Base-by-base conservation (phyloP, 2,113 vertebrate genomes). In the Oriolus oriolus region DNA sequence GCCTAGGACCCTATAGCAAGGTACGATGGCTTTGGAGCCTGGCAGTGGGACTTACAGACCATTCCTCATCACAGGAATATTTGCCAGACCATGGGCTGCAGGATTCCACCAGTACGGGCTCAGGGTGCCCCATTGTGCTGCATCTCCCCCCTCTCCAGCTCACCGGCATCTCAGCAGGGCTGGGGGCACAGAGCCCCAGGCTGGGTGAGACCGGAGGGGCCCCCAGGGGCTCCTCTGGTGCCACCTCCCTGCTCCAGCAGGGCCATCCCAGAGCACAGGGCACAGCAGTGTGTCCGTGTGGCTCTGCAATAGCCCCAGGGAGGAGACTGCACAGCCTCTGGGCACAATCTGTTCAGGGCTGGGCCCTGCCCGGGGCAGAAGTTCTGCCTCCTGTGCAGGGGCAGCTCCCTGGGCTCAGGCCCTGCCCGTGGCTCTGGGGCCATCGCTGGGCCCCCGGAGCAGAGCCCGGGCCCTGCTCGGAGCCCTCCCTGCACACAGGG, bases 161-260 rank as follows among this genome's bases (percentile, higher is more conserved):
- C 35, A 7, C 0, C 33, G 37, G 4, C 16, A 37, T 2, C 13
- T 19, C 60, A 27, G 41, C 28, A 42, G 47, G 22, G 31, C 13
- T 57, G 31, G 21, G 14, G 16, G 16, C 26, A 41, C n/a, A 31
- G 23, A n/a, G 0, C 1, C 16, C 13, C n/a, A 16, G 23, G 2
- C 0, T 41, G 56, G 16, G 9, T 13, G 0, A 63, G 65, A 8
- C 12, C 24, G 64, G 22, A 16, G 9, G 42, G 30, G 6, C 14
- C 16, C 70, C 2, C 30, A 4, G 18, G 6, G 28, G 28, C 16
- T n/a, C 4, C n/a, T 37, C 9, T 69, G 74, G n/a, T 70, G 23
- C 4, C 73, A 10, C 45, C 84, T 60, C 63, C 42, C 37, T 52
- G 63, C 53, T 31, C 64, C 84, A 39, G 39, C 45, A 61, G 84